Evolutionary conservation across 2,113 vertebrate genomes (phyloP).

Genomic region (Erythrocercus mccallii): DNA sequence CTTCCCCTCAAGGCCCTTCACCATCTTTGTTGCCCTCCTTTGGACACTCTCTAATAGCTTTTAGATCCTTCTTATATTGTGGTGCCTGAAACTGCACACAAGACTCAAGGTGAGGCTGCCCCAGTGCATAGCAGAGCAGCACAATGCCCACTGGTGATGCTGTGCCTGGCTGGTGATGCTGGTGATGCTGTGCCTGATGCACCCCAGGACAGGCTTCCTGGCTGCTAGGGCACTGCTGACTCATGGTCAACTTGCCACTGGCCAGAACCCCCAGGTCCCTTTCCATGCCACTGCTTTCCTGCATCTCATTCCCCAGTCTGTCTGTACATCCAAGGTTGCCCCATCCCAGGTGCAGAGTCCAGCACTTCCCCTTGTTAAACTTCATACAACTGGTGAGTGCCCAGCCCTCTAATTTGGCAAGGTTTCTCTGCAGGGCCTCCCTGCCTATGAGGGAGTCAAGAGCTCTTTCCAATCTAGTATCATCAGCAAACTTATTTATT

Average conservation of each 20-base stretch:
- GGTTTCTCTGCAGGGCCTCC: not conserved
- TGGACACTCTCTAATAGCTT: not conserved
- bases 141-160: not conserved
- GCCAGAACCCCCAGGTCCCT: not conserved
- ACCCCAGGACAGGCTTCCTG: accelerated
- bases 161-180: not conserved
- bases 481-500: not conserved
- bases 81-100: not conserved
- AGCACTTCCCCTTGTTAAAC: not conserved
- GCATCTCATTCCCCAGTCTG: not conserved
- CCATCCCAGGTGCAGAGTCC: not conserved
- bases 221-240: not conserved
- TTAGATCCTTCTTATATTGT: not conserved
- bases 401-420: not conserved
- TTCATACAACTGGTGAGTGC: not conserved
- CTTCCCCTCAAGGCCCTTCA: not conserved
- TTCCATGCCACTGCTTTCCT: not conserved
- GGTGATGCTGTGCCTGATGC: not conserved
- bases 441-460: not conserved
- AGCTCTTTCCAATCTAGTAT: not conserved
- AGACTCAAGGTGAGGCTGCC: accelerated
- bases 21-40: not conserved
- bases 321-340: not conserved
- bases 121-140: accelerated
- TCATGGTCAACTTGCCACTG: not conserved